phyloP scores from a whole-genome alignment of 1,140 invertebrate genomes.

The Drosophila sproati region DNA sequence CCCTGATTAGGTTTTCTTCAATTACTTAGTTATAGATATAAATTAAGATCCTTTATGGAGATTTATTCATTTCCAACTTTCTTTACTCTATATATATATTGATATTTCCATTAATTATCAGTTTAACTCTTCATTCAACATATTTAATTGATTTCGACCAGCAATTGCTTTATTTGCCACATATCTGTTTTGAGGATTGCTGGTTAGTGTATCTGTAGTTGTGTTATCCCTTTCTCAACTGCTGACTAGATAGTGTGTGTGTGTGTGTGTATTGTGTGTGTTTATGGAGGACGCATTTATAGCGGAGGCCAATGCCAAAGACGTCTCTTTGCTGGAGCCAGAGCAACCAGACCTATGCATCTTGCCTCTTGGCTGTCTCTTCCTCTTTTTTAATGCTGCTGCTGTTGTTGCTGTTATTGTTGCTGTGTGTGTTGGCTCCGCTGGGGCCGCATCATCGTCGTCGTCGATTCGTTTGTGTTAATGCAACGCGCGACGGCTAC shows the following conservation, averaged over 20 bases:
- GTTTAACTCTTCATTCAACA: not conserved
- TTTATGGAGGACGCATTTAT: conserved; percentile 55
- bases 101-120: not conserved
- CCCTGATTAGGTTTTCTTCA: no score
- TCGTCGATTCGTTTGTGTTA: conserved; percentile 81
- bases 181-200: not conserved
- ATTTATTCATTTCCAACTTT: no score
- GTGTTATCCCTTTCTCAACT: not conserved
- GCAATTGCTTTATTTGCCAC: not conserved
- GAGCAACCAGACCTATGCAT: conserved; percentile 16
- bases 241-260: conserved; percentile 21
- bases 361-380: conserved; percentile 24
- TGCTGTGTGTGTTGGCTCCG: conserved; percentile 43
- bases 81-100: not conserved
- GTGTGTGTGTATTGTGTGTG: conserved; percentile 26
- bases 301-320: conserved; percentile 46
- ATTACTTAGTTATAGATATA: no score
- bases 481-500: conserved; percentile 84
- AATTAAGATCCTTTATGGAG: no score
- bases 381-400: not conserved
- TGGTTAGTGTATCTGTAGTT: conserved; percentile 46
- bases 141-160: no score
- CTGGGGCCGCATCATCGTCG: conserved; percentile 52
- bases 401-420: not conserved
- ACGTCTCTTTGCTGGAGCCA: conserved; percentile 27